These are phyloP conservation scores for Trichosurus vulpecula DNA, from an alignment of 2,797 vertebrate genomes.

Conservation along the genomic window DNA sequence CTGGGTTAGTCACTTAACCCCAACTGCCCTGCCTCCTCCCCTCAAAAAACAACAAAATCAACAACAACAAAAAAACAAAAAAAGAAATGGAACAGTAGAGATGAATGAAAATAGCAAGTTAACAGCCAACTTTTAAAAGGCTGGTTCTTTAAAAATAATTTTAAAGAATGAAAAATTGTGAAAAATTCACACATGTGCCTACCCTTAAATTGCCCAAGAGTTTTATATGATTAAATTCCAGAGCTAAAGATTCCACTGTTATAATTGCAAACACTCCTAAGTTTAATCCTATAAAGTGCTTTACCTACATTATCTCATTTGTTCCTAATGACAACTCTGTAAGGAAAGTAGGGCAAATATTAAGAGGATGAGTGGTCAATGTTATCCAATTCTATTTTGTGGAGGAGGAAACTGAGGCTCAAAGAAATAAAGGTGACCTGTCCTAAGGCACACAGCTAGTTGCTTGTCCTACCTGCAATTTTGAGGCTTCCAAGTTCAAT, in stretches of 20 bases:
- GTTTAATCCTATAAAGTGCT: neutral
- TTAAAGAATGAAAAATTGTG: neutral
- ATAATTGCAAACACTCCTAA: neutral
- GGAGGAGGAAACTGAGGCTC: neutral
- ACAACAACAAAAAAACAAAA: too few relatives aligned
- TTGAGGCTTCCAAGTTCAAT: neutral
- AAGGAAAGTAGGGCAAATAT: neutral
- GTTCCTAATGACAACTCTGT: neutral
- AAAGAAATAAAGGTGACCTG: neutral
- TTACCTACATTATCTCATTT: conserved; percentile 28
- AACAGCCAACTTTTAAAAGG: neutral
- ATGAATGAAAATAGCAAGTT: neutral
- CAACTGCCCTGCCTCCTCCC: too few relatives aligned
- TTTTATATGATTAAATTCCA: neutral
- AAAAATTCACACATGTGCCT: neutral
- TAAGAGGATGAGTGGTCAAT: neutral
- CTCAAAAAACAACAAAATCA: too few relatives aligned
- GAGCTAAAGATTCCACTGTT: neutral
- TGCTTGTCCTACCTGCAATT: neutral
- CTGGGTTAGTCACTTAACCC: neutral
- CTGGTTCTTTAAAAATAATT: conserved; percentile 3
- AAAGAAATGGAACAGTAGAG: neutral
- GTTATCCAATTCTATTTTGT: neutral
- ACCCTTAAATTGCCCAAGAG: neutral
- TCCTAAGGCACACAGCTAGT: neutral